A percentile compares a stretch with the other conserved stretches of the same genome.
Evolutionary conservation across 2,113 vertebrate genomes (phyloP).

Genomic region (Pollachius pollachius): DNA sequence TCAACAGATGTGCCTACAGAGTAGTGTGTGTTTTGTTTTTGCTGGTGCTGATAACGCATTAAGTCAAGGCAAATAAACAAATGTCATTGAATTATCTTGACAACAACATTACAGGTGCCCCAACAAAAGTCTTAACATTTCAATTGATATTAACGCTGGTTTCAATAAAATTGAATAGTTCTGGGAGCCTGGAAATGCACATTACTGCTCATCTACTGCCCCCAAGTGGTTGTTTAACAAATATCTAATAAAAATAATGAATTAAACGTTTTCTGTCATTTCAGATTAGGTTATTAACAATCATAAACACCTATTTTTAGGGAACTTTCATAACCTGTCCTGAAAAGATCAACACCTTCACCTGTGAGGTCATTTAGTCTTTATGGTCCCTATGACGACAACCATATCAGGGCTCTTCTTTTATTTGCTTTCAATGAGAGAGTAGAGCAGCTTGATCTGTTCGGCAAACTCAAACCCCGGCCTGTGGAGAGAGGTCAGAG

Average conservation of each 20-base stretch:
- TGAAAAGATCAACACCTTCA: too few relatives aligned
- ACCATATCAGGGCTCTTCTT: neutral
- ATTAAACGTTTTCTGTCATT: too few relatives aligned
- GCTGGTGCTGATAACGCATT: neutral
- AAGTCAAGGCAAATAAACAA: neutral
- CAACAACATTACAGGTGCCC: too few relatives aligned
- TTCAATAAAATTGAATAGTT: too few relatives aligned
- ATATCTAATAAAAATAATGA: neutral
- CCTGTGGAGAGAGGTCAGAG: constrained; percentile 38
- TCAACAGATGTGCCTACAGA: constrained; percentile 29
- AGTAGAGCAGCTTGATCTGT: constrained; percentile 68
- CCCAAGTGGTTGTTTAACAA: neutral
- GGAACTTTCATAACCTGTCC: neutral
- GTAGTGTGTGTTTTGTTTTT: constrained; percentile 1
- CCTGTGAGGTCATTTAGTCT: too few relatives aligned
- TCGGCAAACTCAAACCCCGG: constrained; percentile 70
- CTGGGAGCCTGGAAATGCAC: too few relatives aligned
- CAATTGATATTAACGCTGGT: too few relatives aligned
- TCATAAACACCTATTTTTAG: neutral
- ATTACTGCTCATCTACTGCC: neutral
- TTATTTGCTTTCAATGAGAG: constrained; percentile 51
- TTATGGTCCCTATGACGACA: too few relatives aligned
- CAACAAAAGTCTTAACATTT: too few relatives aligned
- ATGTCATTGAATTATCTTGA: neutral
- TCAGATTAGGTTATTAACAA: too few relatives aligned